Conservation (phyloP, 2,113 vertebrate species). For the Stigmatopora argus region DNA sequence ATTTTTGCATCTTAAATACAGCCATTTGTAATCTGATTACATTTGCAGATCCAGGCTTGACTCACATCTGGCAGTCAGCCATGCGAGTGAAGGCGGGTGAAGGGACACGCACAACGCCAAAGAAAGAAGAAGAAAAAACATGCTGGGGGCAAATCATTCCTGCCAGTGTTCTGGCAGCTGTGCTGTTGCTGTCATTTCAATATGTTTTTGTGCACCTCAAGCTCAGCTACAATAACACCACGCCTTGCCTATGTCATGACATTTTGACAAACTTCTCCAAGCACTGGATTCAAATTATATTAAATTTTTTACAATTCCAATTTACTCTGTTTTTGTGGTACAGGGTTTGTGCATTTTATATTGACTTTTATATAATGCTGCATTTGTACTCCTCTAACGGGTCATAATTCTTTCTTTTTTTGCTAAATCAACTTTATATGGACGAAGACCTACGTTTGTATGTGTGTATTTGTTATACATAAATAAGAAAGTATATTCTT, state of each 20-base stretch:
- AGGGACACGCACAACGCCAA: constrained; percentile 54
- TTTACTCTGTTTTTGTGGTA: constrained; percentile 59
- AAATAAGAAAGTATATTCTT: no score
- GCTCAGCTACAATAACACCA: constrained; percentile 91
- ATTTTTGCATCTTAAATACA: constrained; percentile 95
- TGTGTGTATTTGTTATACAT: no score
- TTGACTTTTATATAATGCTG: no score
- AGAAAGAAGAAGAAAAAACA: constrained; percentile 61
- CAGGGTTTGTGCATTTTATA: no score
- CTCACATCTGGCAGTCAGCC: constrained; percentile 96
- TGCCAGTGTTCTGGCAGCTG: constrained; percentile 82
- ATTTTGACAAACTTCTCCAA: constrained; percentile 95
- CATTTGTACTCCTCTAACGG: no score
- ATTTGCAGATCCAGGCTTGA: constrained; percentile 86
- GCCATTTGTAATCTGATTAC: constrained; percentile 99
- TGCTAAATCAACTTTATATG: no score
- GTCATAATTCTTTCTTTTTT: no score
- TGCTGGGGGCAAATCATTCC: constrained; percentile 91
- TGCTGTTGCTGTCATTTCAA: constrained; percentile 90
- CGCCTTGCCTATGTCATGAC: constrained; percentile 97
- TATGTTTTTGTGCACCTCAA: constrained; percentile 96
- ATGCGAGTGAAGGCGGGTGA: constrained; percentile 56
- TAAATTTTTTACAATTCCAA: constrained; percentile 72
- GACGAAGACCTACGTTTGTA: no score
- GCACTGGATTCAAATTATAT: no score